phyloP scores from a whole-genome alignment of 2,113 vertebrate genomes.

The Ornithorhynchus anatinus region DNA sequence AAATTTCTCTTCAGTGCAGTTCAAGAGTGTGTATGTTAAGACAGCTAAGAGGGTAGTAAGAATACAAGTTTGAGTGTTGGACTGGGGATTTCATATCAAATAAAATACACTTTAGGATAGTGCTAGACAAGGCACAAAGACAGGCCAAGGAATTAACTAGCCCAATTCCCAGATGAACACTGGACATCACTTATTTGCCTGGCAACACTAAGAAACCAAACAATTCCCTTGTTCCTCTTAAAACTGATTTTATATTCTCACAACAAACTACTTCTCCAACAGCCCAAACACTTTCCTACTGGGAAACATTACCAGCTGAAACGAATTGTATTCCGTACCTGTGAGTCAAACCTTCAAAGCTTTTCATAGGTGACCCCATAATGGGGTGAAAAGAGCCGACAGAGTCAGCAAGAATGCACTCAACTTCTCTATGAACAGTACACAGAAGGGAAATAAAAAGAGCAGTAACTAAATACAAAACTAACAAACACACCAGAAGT shows the following conservation, averaged over 20 bases:
- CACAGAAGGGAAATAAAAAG: slow-evolving; percentile 53
- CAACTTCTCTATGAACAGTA: slow-evolving; percentile 46
- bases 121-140: not conserved
- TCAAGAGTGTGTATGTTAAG: too few relatives aligned
- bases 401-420: slow-evolving; percentile 36
- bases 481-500: slow-evolving; percentile 8
- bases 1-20: too few relatives aligned
- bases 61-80: not conserved
- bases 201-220: slow-evolving; percentile 22
- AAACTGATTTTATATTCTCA: slow-evolving; percentile 53
- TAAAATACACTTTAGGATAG: slow-evolving; percentile 12
- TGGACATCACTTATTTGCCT: slow-evolving; percentile 29
- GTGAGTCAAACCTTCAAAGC: slow-evolving; percentile 49
- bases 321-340: slow-evolving; percentile 42
- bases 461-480: slow-evolving; percentile 45
- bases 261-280: slow-evolving; percentile 53
- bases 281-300: slow-evolving; percentile 28
- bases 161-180: not conserved
- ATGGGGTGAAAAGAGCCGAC: slow-evolving; percentile 32
- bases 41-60: not conserved
- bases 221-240: slow-evolving; percentile 30
- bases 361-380: slow-evolving; percentile 43
- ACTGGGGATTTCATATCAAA: not conserved
- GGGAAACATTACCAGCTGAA: slow-evolving; percentile 57
- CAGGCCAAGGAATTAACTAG: slow-evolving; percentile 14